Percentiles rank a stretch among this genome's conserved stretches.
Conservation (phyloP, 2,797 vertebrate species). For the Novumbra hubbsi region DNA sequence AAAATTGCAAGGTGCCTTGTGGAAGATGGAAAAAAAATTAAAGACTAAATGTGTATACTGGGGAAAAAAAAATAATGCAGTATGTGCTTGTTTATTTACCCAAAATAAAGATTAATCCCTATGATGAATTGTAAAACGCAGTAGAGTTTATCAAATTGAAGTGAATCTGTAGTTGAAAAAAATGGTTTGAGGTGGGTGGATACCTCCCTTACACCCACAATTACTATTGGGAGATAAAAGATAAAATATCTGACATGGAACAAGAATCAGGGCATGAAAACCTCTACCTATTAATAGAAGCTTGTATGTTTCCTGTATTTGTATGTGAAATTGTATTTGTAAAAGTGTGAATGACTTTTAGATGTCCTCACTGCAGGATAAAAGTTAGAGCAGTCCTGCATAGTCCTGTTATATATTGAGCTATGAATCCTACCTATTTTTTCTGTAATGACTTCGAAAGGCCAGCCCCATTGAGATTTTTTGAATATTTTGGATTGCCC, state of each 20-base stretch:
- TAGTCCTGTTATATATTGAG: not conserved
- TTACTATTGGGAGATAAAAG: constrained; percentile 17
- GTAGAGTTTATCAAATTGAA: constrained; percentile 41
- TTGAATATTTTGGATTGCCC: constrained; percentile 38
- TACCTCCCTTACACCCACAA: constrained; percentile 1
- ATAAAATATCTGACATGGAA: not conserved
- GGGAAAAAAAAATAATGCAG: constrained; percentile 30
- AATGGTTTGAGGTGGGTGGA: constrained; percentile 28
- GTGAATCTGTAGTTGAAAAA: constrained; percentile 34
- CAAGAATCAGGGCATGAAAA: constrained; percentile 13
- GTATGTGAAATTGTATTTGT: constrained; percentile 38
- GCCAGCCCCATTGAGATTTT: constrained; percentile 25
- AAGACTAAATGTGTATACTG: constrained; percentile 54
- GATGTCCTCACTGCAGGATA: constrained; percentile 15
- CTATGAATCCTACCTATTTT: constrained; percentile 3
- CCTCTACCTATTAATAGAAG: constrained; percentile 26
- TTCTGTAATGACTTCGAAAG: constrained; percentile 7
- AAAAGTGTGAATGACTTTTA: constrained; percentile 7
- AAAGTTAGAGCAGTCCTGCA: not conserved
- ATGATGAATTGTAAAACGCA: constrained; percentile 45
- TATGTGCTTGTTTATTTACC: constrained; percentile 33
- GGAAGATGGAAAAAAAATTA: constrained; percentile 35
- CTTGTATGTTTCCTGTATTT: constrained; percentile 27
- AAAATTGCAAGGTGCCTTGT: constrained; percentile 46
- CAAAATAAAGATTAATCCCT: constrained; percentile 27